phyloP scores from a whole-genome alignment of 2,888 invertebrate genomes.

The Phorcus lineatus region DNA sequence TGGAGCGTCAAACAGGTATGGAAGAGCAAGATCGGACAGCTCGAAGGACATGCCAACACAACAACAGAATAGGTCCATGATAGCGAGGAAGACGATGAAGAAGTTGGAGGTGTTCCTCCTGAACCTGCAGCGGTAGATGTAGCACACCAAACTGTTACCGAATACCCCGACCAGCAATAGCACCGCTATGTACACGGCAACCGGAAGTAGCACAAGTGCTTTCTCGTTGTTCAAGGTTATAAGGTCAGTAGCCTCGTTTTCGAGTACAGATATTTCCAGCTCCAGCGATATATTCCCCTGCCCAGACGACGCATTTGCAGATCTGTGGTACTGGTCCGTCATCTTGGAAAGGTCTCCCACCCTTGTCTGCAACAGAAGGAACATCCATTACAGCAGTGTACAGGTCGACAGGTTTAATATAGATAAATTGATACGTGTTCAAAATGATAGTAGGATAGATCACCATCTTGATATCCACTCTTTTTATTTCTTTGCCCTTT shows the following conservation, averaged over 20 bases:
- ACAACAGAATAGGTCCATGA: conserved; percentile 59
- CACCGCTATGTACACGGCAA: conserved; percentile 50
- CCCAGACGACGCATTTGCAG: background rate
- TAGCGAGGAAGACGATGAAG: conserved; percentile 61
- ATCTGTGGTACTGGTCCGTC: background rate
- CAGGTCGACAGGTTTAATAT: too few relatives aligned
- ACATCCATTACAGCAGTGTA: too few relatives aligned
- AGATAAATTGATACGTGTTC: too few relatives aligned
- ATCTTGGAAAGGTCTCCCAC: background rate
- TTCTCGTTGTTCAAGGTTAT: conserved; percentile 49
- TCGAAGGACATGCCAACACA: conserved; percentile 59
- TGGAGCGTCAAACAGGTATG: conserved; percentile 51
- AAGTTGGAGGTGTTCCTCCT: conserved; percentile 59
- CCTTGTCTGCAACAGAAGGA: too few relatives aligned
- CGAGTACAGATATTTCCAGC: background rate
- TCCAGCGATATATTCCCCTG: background rate
- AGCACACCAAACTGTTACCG: conserved; percentile 60
- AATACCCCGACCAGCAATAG: conserved; percentile 52
- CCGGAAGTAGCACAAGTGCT: conserved; percentile 48
- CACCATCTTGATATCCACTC: too few relatives aligned
- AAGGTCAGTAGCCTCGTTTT: conserved; percentile 7
- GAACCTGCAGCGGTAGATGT: conserved; percentile 60
- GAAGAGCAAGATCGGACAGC: conserved; percentile 55
- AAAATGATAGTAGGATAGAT: too few relatives aligned
- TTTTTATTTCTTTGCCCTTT: too few relatives aligned